Evolutionary conservation across 64 coral and sea anemone species (phyloP), one percentile per base, ranked within the genome.

Genomic region (Stichodactyla mertensii): DNA sequence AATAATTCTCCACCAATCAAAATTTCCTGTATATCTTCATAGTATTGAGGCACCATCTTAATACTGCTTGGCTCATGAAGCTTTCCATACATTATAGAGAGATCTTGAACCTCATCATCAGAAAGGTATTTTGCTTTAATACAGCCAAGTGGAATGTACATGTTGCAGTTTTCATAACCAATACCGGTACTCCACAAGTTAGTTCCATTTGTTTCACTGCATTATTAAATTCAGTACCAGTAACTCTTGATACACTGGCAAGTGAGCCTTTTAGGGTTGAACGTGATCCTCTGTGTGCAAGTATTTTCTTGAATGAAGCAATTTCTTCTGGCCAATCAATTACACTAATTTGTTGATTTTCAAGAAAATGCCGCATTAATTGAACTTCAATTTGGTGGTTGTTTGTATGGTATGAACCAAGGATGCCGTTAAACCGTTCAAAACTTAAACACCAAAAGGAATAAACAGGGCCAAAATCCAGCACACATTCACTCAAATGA

Each of bases 361-460:
- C 70, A 58, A 84, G 52, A 80, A 92, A 92, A 14, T 85, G 80
- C 20, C 91, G 18, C 71, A 85, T 88, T 10, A 92, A 19, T 58
- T 92, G 91, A 9, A 88, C 52, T 27, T 92, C 91, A 55, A 92
- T 78, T 23, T 88, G 28, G 67, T 71, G 64, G 12, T 92, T 88
- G 64, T 92, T 92, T 7, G 82, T 78, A 79, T 77, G 80, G 22
- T 77, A 77, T 45, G 61, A 74, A 51, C 86, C 81, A 13, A 92
- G n/a, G 0, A 84, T 71, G 31, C 86, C 86, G 79, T 92, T 92
- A 36, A 84, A 92, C 4, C 80, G 24, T 78, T 92, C 86, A 71
- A 71, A 71, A 71, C 92, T 10, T 89, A 19, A 51, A 92, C 61
- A 2, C 92, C 92, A 93, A 84, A 93, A 93, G 18, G 88, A 89